phyloP scores from a whole-genome alignment of 2,888 invertebrate species.

The Nasonovia ribisnigri region DNA sequence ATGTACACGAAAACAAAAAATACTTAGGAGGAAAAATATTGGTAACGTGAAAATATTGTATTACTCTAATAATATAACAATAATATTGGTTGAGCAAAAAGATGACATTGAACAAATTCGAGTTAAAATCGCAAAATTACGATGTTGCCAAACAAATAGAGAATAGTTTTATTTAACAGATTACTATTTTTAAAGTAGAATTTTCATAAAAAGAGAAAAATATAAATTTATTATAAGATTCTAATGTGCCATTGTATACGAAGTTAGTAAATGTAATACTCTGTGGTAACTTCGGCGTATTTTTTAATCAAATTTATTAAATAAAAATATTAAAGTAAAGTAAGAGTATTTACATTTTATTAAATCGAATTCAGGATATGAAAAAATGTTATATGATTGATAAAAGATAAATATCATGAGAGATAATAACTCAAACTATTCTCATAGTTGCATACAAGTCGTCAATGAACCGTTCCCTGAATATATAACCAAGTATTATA shows the following conservation, averaged over 20 bases:
- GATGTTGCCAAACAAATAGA: slow-evolving; percentile 32
- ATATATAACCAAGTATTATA: slow-evolving; percentile 61
- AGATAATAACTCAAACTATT: slow-evolving; percentile 57
- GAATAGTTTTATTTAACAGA: slow-evolving; percentile 45
- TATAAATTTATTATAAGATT: slow-evolving; percentile 37
- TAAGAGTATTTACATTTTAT: slow-evolving; percentile 45
- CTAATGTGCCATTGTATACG: slow-evolving; percentile 51
- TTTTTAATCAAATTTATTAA: slow-evolving; percentile 19
- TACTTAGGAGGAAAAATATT: slow-evolving; percentile 59
- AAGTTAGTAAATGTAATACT: slow-evolving; percentile 48
- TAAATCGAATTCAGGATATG: slow-evolving; percentile 40
- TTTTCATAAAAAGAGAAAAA: slow-evolving; percentile 44
- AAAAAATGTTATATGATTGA: slow-evolving; percentile 48
- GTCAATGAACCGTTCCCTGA: slow-evolving; percentile 58
- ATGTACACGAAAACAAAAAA: slow-evolving; percentile 57
- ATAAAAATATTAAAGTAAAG: slow-evolving; percentile 22
- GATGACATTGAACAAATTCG: slow-evolving; percentile 64
- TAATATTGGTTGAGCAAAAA: slow-evolving; percentile 64
- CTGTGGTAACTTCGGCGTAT: slow-evolving; percentile 48
- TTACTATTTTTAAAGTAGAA: slow-evolving; percentile 7
- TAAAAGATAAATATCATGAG: slow-evolving; percentile 49
- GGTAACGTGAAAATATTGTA: slow-evolving; percentile 64
- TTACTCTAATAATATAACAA: slow-evolving; percentile 63
- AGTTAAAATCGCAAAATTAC: slow-evolving; percentile 50
- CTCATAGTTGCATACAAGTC: slow-evolving; percentile 49